Evolutionary conservation across 2,888 invertebrate genomes (phyloP).

Genomic region (Heliconius aoede): DNA sequence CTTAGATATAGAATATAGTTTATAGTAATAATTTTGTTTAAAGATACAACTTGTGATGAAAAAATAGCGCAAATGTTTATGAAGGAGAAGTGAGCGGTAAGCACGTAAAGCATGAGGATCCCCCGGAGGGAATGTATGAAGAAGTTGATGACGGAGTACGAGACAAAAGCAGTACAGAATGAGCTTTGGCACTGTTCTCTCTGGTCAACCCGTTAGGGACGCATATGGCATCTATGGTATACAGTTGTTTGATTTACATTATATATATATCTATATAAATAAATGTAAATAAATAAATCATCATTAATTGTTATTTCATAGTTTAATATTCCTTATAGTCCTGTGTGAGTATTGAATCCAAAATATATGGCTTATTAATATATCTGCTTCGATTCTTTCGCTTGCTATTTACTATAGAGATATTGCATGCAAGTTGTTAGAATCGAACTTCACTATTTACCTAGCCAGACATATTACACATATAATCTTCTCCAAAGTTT

Average conservation of each 20-base stretch:
- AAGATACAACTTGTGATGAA: neutral
- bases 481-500: too few relatives aligned
- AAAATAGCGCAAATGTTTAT: too few relatives aligned
- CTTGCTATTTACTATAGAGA: too few relatives aligned
- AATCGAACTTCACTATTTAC: neutral
- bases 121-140: too few relatives aligned
- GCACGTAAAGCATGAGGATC: too few relatives aligned
- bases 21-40: neutral
- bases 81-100: too few relatives aligned
- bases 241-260: neutral
- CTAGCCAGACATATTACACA: too few relatives aligned
- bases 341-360: neutral
- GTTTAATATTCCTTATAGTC: neutral
- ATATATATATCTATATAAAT: neutral
- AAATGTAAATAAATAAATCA: neutral
- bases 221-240: too few relatives aligned
- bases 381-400: too few relatives aligned
- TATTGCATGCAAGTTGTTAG: neutral
- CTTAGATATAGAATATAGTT: neutral
- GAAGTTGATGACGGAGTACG: too few relatives aligned
- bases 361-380: neutral
- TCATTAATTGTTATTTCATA: neutral
- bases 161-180: too few relatives aligned
- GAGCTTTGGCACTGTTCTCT: neutral
- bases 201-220: neutral